Base-by-base conservation (phyloP, 1,140 invertebrate species). In the Ceratosolen solmsi region DNA sequence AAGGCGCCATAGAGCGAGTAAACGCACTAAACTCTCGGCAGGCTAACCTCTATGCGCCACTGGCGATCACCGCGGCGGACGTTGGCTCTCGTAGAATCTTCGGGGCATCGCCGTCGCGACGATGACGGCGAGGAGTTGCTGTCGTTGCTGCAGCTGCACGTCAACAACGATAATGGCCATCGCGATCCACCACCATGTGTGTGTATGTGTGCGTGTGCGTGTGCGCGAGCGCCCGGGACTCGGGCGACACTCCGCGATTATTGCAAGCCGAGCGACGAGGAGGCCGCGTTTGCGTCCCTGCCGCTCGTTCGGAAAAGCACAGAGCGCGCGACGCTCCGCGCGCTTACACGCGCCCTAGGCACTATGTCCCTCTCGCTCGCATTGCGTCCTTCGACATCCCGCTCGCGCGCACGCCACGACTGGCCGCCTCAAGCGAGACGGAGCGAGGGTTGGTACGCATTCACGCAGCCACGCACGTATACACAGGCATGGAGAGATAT, bases 301-400 rank as follows among this genome's bases (percentile, higher is more conserved):
- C 51, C 20, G 51, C 51, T 22, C 9, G 5, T 3, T 17, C 51
- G 51, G 51, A 54, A 54, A 54, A 5, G 41, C 13, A 13, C 41
- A 46, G 41, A 13, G 13, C 41, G 41, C 7, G 41, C 41, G 54
- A 75, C 54, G 22, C 73, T 8, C 51, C 54, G 73, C 54, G 33
- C 36, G 72, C n/a, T 13, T 25, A 63, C 73, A 76, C 73, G 56
- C 73, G 56, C 56, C 56, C 30, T 56, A 33, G 51, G 30, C 20
- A 27, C 33, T 65, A 58, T 22, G 17, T 38, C 58, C 56, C 46
- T 82, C 71, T 41, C 56, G 68, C 74, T 75, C 74, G n/a, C 65
- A 25, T 22, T 5, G 51, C 20, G 51, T 22, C 51, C 13, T 15
- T 22, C 5, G 13, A 4, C 15, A 3, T 33, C 13, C 20, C 30